These are phyloP conservation scores for Geotria australis DNA, from an alignment of 2,797 vertebrate genomes.

Conservation along the genomic window DNA sequence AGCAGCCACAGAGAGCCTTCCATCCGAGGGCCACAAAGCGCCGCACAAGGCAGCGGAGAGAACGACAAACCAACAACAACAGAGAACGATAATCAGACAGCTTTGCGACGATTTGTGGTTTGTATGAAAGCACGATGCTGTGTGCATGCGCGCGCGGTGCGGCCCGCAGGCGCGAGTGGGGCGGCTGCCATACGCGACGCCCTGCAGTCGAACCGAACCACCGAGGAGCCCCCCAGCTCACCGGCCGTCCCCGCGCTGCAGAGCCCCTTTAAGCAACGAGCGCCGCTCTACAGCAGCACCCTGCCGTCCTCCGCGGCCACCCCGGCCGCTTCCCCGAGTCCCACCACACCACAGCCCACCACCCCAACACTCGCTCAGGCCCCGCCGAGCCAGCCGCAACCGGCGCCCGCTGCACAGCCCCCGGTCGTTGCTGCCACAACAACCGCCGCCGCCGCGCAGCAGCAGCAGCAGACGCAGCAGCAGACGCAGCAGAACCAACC, in stretches of 20 bases:
- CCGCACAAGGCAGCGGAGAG: no score
- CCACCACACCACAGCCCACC: conserved; percentile 22
- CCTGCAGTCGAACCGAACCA: conserved; percentile 37
- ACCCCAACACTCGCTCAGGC: conserved; percentile 9
- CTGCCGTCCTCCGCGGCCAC: conserved; percentile 29
- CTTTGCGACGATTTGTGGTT: no score
- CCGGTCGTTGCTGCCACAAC: conserved; percentile 9
- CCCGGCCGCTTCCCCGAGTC: conserved; percentile 13
- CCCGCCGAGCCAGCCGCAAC: conserved; percentile 13
- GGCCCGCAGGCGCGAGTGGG: no score
- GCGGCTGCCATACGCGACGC: conserved; percentile 25
- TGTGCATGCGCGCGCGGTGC: no score
- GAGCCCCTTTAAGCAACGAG: conserved; percentile 70
- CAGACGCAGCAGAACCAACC: conserved; percentile 32
- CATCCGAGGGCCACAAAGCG: no score
- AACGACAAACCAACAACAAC: no score
- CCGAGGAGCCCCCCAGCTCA: conserved; percentile 27
- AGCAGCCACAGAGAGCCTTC: no score
- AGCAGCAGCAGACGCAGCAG: conserved; percentile 25
- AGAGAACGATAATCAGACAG: no score
- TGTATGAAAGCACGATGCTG: no score
- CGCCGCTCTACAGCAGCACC: conserved; percentile 73
- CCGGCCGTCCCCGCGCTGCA: conserved; percentile 25
- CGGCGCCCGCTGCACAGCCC: conserved; percentile 21
- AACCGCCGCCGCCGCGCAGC: conserved; percentile 3